A percentile compares a stretch with the other conserved stretches of the same genome.
These are phyloP conservation scores for Teleiodes luculella DNA, from an alignment of 2,888 invertebrate genomes.

Conservation along the genomic window DNA sequence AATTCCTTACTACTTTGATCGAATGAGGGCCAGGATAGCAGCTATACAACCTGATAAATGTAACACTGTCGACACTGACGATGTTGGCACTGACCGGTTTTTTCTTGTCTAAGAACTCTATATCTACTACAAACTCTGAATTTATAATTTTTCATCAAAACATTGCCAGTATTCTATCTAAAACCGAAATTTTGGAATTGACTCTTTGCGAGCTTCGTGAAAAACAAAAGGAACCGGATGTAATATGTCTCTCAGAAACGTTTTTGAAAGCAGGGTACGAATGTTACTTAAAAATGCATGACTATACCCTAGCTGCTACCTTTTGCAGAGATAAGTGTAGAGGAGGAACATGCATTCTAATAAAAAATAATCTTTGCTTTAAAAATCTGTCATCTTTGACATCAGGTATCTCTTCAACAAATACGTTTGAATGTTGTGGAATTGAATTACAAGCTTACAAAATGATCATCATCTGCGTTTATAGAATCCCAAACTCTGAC, in stretches of 20 bases:
- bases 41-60: background rate
- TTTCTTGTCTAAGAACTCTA: background rate
- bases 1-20: background rate
- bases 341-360: constrained; percentile 18
- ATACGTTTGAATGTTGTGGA: constrained; percentile 13
- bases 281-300: background rate
- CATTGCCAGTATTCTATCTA: background rate
- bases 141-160: background rate
- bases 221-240: background rate
- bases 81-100: too few relatives aligned
- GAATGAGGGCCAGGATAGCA: background rate
- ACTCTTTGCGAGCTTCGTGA: background rate
- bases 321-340: constrained; percentile 15
- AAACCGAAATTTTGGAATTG: background rate
- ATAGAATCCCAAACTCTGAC: background rate
- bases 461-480: constrained; percentile 9
- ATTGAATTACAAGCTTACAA: background rate
- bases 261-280: background rate
- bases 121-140: background rate
- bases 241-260: constrained; percentile 5
- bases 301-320: constrained; percentile 7
- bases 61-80: background rate
- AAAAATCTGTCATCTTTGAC: background rate
- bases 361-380: background rate
- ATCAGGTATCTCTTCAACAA: background rate